Evolutionary conservation across 2,113 vertebrate genomes (phyloP), one percentile per base, ranked within the genome.

Genomic region (Bothrops jararaca): DNA sequence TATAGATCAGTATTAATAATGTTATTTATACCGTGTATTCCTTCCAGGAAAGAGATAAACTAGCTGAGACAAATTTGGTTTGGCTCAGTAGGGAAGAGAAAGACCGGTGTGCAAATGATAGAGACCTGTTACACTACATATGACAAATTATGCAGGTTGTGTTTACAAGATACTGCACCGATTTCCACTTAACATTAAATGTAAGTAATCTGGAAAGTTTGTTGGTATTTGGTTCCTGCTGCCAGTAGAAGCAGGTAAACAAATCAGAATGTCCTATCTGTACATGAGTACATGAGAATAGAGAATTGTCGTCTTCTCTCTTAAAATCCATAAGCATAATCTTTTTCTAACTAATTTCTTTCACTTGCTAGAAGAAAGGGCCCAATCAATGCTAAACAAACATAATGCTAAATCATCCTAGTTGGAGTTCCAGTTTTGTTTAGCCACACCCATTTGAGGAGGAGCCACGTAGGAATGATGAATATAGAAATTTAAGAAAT

Each of bases 91-190:
- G 45, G 26, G 23, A 42, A 54, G 57, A 64, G 50, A 42, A 18
- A 86, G 22, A 45, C 54, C n/a, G 50, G 56, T 64, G 5, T 56
- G 45, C 0, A 23, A 23, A 0, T 45, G 54, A 10, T 52, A 89
- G 80, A 85, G 1, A 23, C 89, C 88, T 88, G 56, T 85, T 54
- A 86, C 56, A 29, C 18, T 39, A 24, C 60, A 29, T 91, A 53
- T 88, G 0, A 39, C 89, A 85, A 58, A 85, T 53, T 58, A 60
- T 0, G 0, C 8, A 69, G 88, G 54, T 0, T 1, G 52, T 85
- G 54, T 94, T 5, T 34, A 42, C 45, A 92, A 57, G 58, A 53
- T 22, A 91, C 52, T 90, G 7, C 34, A 80, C 74, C 74, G 42
- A 39, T 80, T 80, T 22, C 20, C 74, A 80, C 18, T 20, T 80